A percentile compares a stretch with the other conserved stretches of the same genome.
These are phyloP conservation scores for Syngnathus typhle DNA, from an alignment of 2,113 vertebrate species.

Conservation along the genomic window DNA sequence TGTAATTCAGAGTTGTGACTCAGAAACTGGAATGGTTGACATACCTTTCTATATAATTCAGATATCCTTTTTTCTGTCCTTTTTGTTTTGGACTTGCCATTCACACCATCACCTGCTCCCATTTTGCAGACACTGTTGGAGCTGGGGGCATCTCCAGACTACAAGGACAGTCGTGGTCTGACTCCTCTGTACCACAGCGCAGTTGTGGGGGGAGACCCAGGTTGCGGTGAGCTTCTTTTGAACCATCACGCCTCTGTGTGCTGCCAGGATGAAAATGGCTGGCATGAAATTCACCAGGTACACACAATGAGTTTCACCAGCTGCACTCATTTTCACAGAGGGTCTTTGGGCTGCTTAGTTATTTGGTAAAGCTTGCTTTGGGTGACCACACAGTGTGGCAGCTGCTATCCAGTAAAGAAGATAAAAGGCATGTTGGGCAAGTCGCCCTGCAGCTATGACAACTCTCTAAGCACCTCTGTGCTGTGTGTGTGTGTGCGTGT, in stretches of 20 bases:
- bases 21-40: background rate
- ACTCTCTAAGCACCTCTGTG: constrained; percentile 4
- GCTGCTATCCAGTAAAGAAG: constrained; percentile 32
- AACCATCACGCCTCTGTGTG: constrained; percentile 79
- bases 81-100: background rate
- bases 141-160: constrained; percentile 87
- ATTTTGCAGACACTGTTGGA: constrained; percentile 81
- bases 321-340: background rate
- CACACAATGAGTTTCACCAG: background rate
- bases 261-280: constrained; percentile 91
- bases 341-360: constrained; percentile 1
- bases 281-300: constrained; percentile 97
- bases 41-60: background rate
- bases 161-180: constrained; percentile 90
- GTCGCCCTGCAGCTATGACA: constrained; percentile 26
- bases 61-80: background rate
- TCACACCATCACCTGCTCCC: background rate
- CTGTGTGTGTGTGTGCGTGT: background rate
- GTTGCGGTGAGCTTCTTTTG: constrained; percentile 89
- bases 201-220: constrained; percentile 85
- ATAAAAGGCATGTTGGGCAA: constrained; percentile 37
- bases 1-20: background rate
- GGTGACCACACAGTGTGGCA: constrained; percentile 29
- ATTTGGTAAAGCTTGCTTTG: constrained; percentile 25
- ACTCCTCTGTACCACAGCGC: constrained; percentile 89